Base-by-base conservation (phyloP, 2,888 invertebrate species). In the Empis stercorea region DNA sequence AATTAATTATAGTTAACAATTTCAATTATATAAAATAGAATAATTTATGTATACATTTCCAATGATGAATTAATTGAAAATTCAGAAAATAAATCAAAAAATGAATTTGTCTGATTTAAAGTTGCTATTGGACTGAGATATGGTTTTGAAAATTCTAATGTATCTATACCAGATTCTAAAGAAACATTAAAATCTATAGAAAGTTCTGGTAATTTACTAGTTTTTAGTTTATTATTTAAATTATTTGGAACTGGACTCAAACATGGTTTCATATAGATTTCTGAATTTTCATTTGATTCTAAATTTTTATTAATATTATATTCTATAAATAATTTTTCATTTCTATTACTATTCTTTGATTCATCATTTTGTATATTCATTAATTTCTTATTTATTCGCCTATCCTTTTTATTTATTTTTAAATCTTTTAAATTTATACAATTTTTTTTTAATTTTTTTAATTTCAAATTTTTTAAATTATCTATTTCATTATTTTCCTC, bases 401-500 rank as follows among this genome's bases (percentile, higher is more conserved):
- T 27, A 9, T 20, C 20, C 5, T 20, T 20, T 20, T 20, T 20
- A 20, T 20, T 20, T 20, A 20, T 4, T 27, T 27, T 27, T 27
- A 27, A 27, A 6, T 27, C 9, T 7, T 7, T 27, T 27, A 7
- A 27, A 7, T 27, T 27, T 2, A 27, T 27, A n/a, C n/a, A n/a
- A n/a, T n/a, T n/a, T n/a, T n/a, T n/a, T n/a, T n/a, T n/a, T n/a
- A n/a, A n/a, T 20, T 20, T 20, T 4, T 20, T 20, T 20, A 20
- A 20, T 27, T 27, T 27, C 7, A 27, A 27, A 6, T 27, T 9
- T 7, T 7, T 27, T 27, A 7, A 27, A 7, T 54, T 51, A 41
- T 54, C 54, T 16, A 54, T 53, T 41, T 55, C 54, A 32, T 59
- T 61, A 17, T 47, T 59, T 53, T 38, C 63, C 62, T 50, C 61